Evolutionary conservation across 2,888 invertebrate genomes (phyloP), one percentile per base, ranked within the genome.

Genomic region (Crepidodera aurea): DNA sequence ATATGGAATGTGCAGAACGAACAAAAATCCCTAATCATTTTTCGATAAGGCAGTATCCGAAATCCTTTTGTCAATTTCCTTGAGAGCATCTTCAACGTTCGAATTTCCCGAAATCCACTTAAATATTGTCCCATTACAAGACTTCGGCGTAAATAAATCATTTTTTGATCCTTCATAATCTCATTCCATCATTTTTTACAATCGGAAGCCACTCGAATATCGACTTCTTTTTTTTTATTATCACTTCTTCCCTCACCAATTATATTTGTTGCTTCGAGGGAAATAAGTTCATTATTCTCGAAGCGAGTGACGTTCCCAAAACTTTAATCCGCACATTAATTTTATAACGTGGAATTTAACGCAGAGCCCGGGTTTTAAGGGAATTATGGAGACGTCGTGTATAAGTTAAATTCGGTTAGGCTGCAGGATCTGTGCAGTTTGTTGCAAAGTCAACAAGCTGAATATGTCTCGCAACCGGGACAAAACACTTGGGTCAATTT

Each of bases 271-370:
- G 32, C 40, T 51, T 32, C 13, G 6, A 22, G 48, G 27, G 34
- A 25, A 54, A 55, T 50, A 51, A 54, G 50, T 61, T 55, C 51
- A 53, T 61, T 50, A 61, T 56, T 56, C 50, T 61, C 44, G 22
- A 7, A 34, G 39, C 40, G 50, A 32, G 29, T 40, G 48, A 55
- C 56, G 15, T 61, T 19, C 32, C 51, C 42, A 51, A 56, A 56
- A 44, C 46, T 51, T 32, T 61, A 51, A 61, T 51, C 50, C 56
- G 34, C 54, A 51, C 51, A 56, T 61, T 51, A 61, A 61, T 56
- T 55, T 61, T 55, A 60, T 60, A 55, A 42, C 55, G 34, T 34
- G 37, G 32, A 55, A 50, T 55, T 55, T 50, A 50, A 44, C 51
- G 37, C 13, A 32, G 42, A 44, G 25, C 34, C 37, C 12, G 10